Percentiles rank a stretch among this genome's conserved stretches.
These are phyloP conservation scores for Turritopsis dohrnii DNA, from an alignment of 30 jellyfish, hydroid and myxozoan genomes.

Conservation along the genomic window DNA sequence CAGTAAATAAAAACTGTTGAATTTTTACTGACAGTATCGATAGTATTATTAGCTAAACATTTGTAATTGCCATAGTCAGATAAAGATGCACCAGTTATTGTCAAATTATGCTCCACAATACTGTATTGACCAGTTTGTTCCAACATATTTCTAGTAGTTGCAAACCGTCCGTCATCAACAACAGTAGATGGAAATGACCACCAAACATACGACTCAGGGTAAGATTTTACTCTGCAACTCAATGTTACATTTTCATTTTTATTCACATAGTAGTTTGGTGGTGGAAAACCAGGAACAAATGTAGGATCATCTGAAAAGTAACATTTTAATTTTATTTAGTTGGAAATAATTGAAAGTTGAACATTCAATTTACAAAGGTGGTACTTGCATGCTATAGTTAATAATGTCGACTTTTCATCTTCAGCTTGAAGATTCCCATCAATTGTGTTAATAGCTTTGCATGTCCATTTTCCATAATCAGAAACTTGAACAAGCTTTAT, in stretches of 20 bases:
- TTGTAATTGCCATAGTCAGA: slow-evolving; percentile 8
- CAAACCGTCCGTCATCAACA: slow-evolving; percentile 1
- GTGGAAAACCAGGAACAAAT: not conserved
- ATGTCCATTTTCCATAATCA: slow-evolving; percentile 27
- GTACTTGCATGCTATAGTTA: slow-evolving; percentile 13
- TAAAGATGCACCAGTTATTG: slow-evolving; percentile 1
- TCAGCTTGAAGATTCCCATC: slow-evolving; percentile 13
- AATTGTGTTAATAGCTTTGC: slow-evolving; percentile 16
- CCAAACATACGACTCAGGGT: not conserved
- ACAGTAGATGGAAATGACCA: not conserved
- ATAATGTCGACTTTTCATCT: not conserved
- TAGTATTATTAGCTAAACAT: not conserved
- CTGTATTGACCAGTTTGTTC: not conserved
- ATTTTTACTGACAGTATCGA: not conserved
- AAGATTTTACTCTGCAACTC: slow-evolving; percentile 18
- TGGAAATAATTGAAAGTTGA: not conserved
- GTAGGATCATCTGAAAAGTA: slow-evolving; percentile 12
- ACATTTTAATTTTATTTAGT: not conserved
- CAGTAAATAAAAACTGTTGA: not conserved
- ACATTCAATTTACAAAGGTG: too few relatives aligned
- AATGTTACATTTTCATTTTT: not conserved
- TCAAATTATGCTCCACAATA: not conserved
- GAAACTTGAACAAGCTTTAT: not conserved
- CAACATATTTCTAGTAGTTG: not conserved
- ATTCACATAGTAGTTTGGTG: not conserved